Evolutionary conservation across 2,113 vertebrate species (phyloP), one percentile per base, ranked within the genome.

Genomic region (Chrysemys picta): DNA sequence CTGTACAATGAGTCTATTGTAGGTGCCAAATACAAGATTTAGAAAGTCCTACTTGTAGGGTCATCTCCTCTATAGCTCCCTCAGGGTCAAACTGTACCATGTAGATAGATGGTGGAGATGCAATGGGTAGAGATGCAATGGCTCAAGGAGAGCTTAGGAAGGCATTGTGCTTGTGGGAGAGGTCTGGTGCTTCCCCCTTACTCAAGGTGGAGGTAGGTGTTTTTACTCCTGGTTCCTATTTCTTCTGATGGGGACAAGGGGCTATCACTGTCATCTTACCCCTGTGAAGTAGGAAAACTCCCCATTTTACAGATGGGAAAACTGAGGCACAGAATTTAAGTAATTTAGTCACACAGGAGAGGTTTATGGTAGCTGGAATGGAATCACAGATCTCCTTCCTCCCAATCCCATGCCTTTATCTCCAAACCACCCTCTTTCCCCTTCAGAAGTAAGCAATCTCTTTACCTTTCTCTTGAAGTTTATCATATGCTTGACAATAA

Each of bases 401-500:
- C 42, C 79, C 75, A 90, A 92, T 90, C 85, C 84, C 78, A 69
- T 91, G 31, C 90, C 93, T 87, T 97, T 92, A 91, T 84, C 93
- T 96, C 89, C 90, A 95, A 84, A 62, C 1, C 13, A 94, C 24
- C 3, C 1, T 4, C 29, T 94, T 94, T 84, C 80, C 12, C 1
- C 25, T 53, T 45, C 17, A 90, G 27, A 93, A 76, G 80, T 11
- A 3, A 80, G 31, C 5, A 9, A 0, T n/a, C 0, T 75, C 81
- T 76, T 90, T n/a, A n/a, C 16, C 10, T 49, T 65, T 83, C 42
- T 85, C 27, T 82, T 93, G 19, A 57, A 47, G 85, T 95, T 84
- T 80, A 49, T 62, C 83, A 17, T 84, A 47, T 89, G 79, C 95
- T 96, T 97, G 89, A 97, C 65, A 94, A 72, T n/a, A 72, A 96